Base-by-base conservation (phyloP, 2,113 vertebrate genomes). In the Oenanthe oenanthe region DNA sequence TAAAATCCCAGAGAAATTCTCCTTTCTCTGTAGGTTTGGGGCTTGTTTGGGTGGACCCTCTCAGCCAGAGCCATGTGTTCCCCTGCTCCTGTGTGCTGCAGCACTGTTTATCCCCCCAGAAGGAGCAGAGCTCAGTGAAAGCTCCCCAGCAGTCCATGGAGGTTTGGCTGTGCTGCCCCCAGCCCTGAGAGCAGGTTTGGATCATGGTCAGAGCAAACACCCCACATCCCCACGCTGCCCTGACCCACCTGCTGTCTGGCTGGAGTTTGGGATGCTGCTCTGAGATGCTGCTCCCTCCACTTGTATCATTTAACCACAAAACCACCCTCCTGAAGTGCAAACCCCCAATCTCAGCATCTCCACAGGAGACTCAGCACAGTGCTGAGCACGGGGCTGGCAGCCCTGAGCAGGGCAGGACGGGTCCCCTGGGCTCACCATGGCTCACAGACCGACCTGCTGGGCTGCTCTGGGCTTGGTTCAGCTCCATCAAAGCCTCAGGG, bases 371-470 rank as follows among this genome's bases (percentile, higher is more conserved):
- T 31, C 12, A 32, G 8, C 4, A 4, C 2, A 0, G 42, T 45
- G 5, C 13, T 25, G 34, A 61, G 3, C 0, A 1, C 38, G 0
- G 0, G 42, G 42, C 53, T 54, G 71, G 67, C 80, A 74, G 28
- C 57, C 51, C 40, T 4, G 13, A 16, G 48, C 63, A 77, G 81
- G 58, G 76, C 21, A 84, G 85, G 65, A 68, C 67, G 34, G 29
- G 7, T 12, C 9, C 22, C 34, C 50, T 0, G 0, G 20, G 76
- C 76, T 86, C 20, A 0, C 58, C 10, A 0, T 0, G 12, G 58
- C 85, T 75, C 38, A 3, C 38, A 66, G 48, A n/a, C n/a, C 72
- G 72, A 54, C 84, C 80, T 86, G 93, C 85, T 1, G 19, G 63
- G 81, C 91, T 89, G 85, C 82, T 70, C 2, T 73, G 77, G 68